phyloP scores from a whole-genome alignment of 53 echinoderm and acorn worm genomes.

The Paelopatides confundens region DNA sequence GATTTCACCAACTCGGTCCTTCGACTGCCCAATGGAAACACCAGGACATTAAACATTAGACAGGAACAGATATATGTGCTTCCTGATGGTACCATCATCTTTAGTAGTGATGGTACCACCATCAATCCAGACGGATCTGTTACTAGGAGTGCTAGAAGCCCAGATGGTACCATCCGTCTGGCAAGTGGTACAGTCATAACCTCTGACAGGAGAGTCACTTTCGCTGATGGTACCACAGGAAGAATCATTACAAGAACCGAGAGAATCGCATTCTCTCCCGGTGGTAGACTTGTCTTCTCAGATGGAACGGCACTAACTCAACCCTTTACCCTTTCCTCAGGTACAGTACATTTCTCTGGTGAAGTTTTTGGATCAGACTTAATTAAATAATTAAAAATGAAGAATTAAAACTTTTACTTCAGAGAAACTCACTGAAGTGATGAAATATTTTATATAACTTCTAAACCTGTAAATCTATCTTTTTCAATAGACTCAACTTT shows the following conservation, averaged over 20 bases:
- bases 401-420: too few relatives aligned
- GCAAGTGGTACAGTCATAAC: not conserved
- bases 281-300: conserved; percentile 22
- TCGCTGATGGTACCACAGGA: not conserved
- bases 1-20: not conserved
- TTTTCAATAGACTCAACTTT: too few relatives aligned
- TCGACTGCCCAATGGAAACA: not conserved
- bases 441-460: too few relatives aligned
- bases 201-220: not conserved
- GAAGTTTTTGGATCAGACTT: too few relatives aligned
- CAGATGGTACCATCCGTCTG: conserved; percentile 1
- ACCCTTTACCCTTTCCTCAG: conserved; percentile 11
- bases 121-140: conserved; percentile 22
- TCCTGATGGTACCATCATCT: conserved; percentile 32
- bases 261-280: conserved; percentile 6
- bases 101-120: conserved; percentile 18
- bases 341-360: too few relatives aligned
- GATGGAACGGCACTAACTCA: conserved; percentile 17
- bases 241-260: not conserved
- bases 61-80: conserved; percentile 4
- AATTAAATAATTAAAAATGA: too few relatives aligned
- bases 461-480: too few relatives aligned
- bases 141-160: not conserved
- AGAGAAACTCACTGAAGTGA: too few relatives aligned
- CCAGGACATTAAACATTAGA: not conserved